These are phyloP conservation scores for Alaudala cheleensis DNA, from an alignment of 2,113 vertebrate genomes.

Conservation along the genomic window DNA sequence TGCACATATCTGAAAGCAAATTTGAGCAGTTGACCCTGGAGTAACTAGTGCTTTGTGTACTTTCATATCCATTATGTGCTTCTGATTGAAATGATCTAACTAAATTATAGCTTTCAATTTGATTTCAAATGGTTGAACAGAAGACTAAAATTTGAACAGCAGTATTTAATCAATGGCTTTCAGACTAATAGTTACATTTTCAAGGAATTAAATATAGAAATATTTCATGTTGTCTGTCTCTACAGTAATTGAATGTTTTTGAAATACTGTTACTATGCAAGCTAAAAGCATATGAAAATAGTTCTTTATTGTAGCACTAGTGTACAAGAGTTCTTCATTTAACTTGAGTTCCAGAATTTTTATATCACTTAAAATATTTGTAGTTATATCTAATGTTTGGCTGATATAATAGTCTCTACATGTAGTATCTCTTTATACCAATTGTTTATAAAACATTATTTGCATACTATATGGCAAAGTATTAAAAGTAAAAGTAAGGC, in stretches of 20 bases:
- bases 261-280: slow-evolving; percentile 1
- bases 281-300: not conserved
- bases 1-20: not conserved
- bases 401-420: not conserved
- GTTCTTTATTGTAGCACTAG: not conserved
- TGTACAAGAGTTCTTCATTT: not conserved
- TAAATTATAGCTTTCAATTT: slow-evolving; percentile 37
- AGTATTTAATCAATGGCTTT: slow-evolving; percentile 19
- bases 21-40: not conserved
- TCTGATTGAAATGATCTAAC: slow-evolving; percentile 25
- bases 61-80: slow-evolving; percentile 19
- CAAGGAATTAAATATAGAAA: slow-evolving; percentile 23
- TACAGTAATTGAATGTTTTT: slow-evolving; percentile 16
- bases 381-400: not conserved
- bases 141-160: slow-evolving; percentile 7
- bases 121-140: slow-evolving; percentile 33
- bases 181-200: slow-evolving; percentile 24
- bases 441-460: not conserved
- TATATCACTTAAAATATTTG: not conserved
- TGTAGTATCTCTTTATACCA: not conserved
- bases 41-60: slow-evolving; percentile 3
- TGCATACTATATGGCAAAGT: not conserved
- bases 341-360: not conserved
- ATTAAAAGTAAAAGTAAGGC: not conserved
- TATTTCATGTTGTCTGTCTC: slow-evolving; percentile 23